Base-by-base conservation (phyloP, 2,888 invertebrate genomes). In the Pilophorus perplexus region DNA sequence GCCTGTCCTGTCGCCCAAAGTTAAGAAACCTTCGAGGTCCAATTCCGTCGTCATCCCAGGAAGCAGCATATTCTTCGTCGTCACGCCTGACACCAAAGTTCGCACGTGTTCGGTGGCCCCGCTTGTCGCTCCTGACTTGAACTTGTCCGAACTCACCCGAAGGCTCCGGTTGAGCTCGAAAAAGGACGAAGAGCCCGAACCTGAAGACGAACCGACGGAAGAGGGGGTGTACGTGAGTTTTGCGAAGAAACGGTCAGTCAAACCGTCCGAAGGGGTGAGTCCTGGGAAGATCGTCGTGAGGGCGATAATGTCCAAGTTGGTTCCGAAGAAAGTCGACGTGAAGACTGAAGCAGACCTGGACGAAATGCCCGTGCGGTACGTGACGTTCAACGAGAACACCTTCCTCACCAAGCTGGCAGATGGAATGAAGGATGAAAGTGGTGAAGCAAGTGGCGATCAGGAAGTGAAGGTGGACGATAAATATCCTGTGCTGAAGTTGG, bases 1-100 rank as follows among this genome's bases (percentile, higher is more conserved):
- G 22, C 78, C 80, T 0, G 74, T 77, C 8, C 27, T 74, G 23
- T 70, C 71, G 22, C 74, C 74, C 0, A 71, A 69, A 67, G 57
- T 72, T 12, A 71, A 69, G 37, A 52, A 66, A 23, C 69, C 71
- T 5, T 68, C 66, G n/a, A 68, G 68, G 28, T 48, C 57, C 20
- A 27, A 67, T 4, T 59, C 68, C 10, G 65, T 71, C 42, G 25
- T 23, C 14, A 67, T 72, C 22, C 73, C 73, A 6, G 62, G 68
- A 8, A 67, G 66, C 14, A 71, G 71, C 33, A 71, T 73, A 20
- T 74, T 73, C 62, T 74, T 73, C 60, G 37, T 74, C 12, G 73
- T 74, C 18, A 59, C 73, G 14, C 74, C 74, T 2, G 71, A 73
- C 4, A 66, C 62, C 27, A 72, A 70, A 68, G 65, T 70, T 8